Evolutionary conservation across 2,888 invertebrate species (phyloP), one percentile per base, ranked within the genome.

Genomic region (Leptinotarsa haldemani): DNA sequence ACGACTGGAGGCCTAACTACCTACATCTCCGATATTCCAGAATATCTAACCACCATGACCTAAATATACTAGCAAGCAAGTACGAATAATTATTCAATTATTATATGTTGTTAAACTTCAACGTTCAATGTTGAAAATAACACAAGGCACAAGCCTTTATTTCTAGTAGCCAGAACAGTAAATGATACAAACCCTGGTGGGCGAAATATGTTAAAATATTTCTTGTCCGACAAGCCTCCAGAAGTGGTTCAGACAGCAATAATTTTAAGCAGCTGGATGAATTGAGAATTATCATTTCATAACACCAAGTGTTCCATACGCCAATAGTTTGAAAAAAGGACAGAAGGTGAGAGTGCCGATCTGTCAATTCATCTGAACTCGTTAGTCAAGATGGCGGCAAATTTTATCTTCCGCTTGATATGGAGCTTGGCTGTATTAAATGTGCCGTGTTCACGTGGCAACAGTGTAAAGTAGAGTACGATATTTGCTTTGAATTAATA

Each of bases 381-480:
- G 40, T 61, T 61, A 52, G 69, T 73, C 73, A 73, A 73, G 73
- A 73, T 73, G 73, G 73, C 73, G 65, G 69, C 53, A 46, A 47
- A 68, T n/a, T 56, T 69, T 65, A 69, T 65, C 73, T 73, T 69
- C 69, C 73, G 69, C 73, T 73, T 65, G 52, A 69, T 48, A 65
- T 65, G 73, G 69, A 69, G 73, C 65, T 56, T n/a, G 61, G 16
- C n/a, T 40, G 22, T 56, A 20, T 22, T 18, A 3, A 61, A 40
- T 40, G n/a, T 61, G 30, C 7, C n/a, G 16, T 40, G 61, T 40
- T 61, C 61, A 61, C 61, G 61, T 61, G 61, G 61, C 61, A 61
- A 61, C 61, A 61, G n/a, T 61, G 61, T 18, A 61, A 16, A 61
- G 16, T n/a, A 13, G 18, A 16, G 40, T 40, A 40, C 40, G 15